phyloP scores from a whole-genome alignment of 2,888 invertebrate genomes.

The Gandaritis pyraliata region DNA sequence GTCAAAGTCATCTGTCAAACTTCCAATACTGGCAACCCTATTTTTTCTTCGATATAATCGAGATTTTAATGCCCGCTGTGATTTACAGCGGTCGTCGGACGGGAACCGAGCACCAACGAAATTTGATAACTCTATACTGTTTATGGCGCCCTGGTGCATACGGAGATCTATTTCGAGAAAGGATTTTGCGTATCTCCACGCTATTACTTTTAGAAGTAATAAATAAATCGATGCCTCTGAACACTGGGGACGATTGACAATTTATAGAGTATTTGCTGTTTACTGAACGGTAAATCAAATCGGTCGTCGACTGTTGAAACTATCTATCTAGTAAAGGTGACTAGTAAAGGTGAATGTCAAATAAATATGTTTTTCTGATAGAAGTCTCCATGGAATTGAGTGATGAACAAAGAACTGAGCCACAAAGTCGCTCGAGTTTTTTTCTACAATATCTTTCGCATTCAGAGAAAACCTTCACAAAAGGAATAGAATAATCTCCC shows the following conservation, averaged over 20 bases:
- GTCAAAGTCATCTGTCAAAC: slow-evolving; percentile 29
- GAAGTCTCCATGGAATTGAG: background rate
- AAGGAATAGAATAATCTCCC: slow-evolving; percentile 31
- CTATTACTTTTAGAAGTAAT: slow-evolving; percentile 36
- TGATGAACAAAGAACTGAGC: too few relatives aligned
- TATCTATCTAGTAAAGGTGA: background rate
- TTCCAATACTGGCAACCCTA: slow-evolving; percentile 31
- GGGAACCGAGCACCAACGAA: slow-evolving; percentile 67
- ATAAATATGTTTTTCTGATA: background rate
- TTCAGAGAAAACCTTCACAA: slow-evolving; percentile 34
- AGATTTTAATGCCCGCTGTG: slow-evolving; percentile 79
- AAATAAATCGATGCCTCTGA: slow-evolving; percentile 33
- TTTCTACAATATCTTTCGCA: slow-evolving; percentile 5
- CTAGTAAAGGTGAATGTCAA: too few relatives aligned
- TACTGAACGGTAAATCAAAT: slow-evolving; percentile 33
- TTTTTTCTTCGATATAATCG: slow-evolving; percentile 58
- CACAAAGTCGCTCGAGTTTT: background rate
- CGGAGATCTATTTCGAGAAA: slow-evolving; percentile 44
- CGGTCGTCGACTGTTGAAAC: slow-evolving; percentile 15
- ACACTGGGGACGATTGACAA: slow-evolving; percentile 33
- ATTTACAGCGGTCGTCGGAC: slow-evolving; percentile 69
- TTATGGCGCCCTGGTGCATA: slow-evolving; percentile 73
- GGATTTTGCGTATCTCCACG: slow-evolving; percentile 41
- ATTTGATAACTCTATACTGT: slow-evolving; percentile 81
- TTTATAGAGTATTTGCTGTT: slow-evolving; percentile 34